Base-by-base conservation (phyloP, 1,140 invertebrate genomes). In the Drosophila albomicans region DNA sequence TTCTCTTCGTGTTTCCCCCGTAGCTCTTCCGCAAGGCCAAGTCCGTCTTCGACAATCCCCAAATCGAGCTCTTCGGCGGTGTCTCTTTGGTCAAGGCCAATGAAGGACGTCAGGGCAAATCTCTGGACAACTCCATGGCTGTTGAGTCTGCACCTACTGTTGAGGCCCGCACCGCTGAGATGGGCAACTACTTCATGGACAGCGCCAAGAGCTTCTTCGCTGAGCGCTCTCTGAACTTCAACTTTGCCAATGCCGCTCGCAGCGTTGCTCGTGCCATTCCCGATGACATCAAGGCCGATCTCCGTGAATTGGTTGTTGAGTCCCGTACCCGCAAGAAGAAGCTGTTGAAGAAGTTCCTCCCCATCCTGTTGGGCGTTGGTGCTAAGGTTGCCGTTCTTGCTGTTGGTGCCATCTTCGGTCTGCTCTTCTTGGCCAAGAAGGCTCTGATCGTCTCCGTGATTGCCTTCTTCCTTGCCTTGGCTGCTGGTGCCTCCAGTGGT, bases 281-380 rank as follows among this genome's bases (percentile, higher is more conserved):
- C 61, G 92, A 93, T 91, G 94, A 94, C 58, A 80, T 95, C 62
- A 94, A 94, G 81, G 84, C 93, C 54, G 92, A 94, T 78, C 93
- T 94, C 11, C 93, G 93, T 48, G 93, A 94, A 51, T 93, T 95
- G 71, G 91, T 94, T 35, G 93, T 94, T 62, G 95, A 95, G 94
- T 95, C 94, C 93, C 95, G 94, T 59, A 94, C 95, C 73, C 94
- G 94, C 62, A 95, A 94, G 92, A 95, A 95, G 93, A 95, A 95
- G 92, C 79, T 94, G 8, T 52, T 95, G 67, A 94, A 94, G 81
- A 92, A 93, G 64, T 81, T 95, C 15, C 74, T 95, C 58, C 95
- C 95, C 6, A 85, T 95, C 30, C 76, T 95, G 54, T 73, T 95
- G 38, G 94, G 93, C 32, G 93, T 95, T 13, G 95, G 95, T 92